A percentile compares a stretch with the other conserved stretches of the same genome.
phyloP scores from a whole-genome alignment of 2,113 vertebrate species.

The Sula dactylatra region DNA sequence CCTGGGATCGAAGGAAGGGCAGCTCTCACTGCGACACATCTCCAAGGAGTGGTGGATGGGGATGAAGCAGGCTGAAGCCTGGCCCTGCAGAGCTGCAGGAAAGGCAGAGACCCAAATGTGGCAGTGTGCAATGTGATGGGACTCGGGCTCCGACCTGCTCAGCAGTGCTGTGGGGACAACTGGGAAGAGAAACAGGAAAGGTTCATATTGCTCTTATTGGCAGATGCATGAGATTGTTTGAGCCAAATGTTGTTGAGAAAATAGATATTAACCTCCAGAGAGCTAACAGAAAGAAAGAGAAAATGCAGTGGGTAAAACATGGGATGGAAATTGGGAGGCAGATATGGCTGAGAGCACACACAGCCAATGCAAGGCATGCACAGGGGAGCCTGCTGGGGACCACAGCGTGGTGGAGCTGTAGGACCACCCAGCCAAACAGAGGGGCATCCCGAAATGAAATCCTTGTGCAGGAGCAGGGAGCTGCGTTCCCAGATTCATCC shows the following conservation, averaged over 20 bases:
- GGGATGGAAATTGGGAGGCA: neutral
- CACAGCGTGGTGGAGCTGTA: rapidly evolving
- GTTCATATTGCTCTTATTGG: neutral
- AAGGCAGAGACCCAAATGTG: neutral
- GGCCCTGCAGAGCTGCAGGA: neutral
- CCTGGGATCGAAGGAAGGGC: neutral
- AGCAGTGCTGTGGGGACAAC: neutral
- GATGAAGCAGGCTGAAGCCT: neutral
- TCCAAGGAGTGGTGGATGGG: neutral
- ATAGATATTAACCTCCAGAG: slow-evolving; percentile 7
- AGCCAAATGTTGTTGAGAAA: slow-evolving; percentile 19
- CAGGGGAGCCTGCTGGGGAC: neutral
- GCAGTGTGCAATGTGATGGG: neutral
- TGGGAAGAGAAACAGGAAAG: neutral
- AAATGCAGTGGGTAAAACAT: neutral
- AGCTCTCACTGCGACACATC: neutral
- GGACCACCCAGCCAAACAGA: rapidly evolving
- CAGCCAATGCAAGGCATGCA: rapidly evolving
- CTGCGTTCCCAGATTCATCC: neutral
- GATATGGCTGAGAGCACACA: neutral
- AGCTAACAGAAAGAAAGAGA: neutral
- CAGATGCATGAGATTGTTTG: neutral
- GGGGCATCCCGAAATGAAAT: neutral
- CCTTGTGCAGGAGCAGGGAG: rapidly evolving
- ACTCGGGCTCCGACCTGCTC: rapidly evolving